phyloP scores from a whole-genome alignment of 2,888 invertebrate species.

The Molorchus minor region DNA sequence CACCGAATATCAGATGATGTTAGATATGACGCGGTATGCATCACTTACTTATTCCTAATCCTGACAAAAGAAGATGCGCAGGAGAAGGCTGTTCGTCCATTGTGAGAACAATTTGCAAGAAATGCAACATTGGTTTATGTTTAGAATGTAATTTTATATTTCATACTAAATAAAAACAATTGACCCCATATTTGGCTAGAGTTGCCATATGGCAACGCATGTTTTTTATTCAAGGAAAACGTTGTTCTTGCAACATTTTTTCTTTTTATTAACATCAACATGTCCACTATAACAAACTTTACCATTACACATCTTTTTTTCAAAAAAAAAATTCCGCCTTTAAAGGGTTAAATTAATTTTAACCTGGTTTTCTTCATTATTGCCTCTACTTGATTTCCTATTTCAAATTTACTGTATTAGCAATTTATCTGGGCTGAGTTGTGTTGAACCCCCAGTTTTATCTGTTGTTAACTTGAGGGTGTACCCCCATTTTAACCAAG shows the following conservation, averaged over 20 bases:
- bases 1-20: too few relatives aligned
- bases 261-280: not conserved
- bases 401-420: too few relatives aligned
- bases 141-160: slow-evolving; percentile 19
- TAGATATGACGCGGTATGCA: too few relatives aligned
- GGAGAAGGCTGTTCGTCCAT: slow-evolving; percentile 23
- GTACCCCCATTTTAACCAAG: too few relatives aligned
- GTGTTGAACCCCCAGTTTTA: too few relatives aligned
- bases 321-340: slow-evolving; percentile 7
- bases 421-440: too few relatives aligned
- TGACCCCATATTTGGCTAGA: slow-evolving; percentile 1
- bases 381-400: too few relatives aligned
- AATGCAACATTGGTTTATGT: slow-evolving; percentile 17
- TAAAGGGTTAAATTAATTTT: slow-evolving; percentile 13
- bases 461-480: too few relatives aligned
- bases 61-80: slow-evolving; percentile 17
- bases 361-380: too few relatives aligned
- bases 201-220: slow-evolving; percentile 16
- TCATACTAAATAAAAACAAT: not conserved
- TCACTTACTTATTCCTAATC: too few relatives aligned
- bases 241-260: not conserved
- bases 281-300: not conserved
- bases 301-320: not conserved
- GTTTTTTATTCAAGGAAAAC: not conserved
- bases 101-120: slow-evolving; percentile 16